Evolutionary conservation across 2,888 invertebrate genomes (phyloP), one percentile per base, ranked within the genome.

Genomic region (Antitype chi): DNA sequence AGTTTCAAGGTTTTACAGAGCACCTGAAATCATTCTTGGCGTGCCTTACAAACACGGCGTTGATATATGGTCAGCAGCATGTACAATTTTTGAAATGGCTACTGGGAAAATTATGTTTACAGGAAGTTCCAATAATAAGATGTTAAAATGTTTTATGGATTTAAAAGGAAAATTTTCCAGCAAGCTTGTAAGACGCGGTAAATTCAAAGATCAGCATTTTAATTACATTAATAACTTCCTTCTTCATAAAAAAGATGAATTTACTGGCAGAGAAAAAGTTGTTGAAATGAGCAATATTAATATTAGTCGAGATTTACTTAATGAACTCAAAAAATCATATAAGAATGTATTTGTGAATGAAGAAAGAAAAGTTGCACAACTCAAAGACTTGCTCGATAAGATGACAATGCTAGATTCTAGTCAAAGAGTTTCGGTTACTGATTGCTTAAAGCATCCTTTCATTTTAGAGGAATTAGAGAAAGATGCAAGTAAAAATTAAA

Each of bases 81-180:
- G 99, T 92, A 99, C 99, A 55, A 98, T 99, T 88, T 99, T 98
- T 94, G 99, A 99, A 96, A 94, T 99, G 90, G 99, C 99, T 93
- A 99, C 99, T 7, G 99, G 99, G 49, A 98, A 98, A 96, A 99
- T 99, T 87, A 97, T 99, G 96, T 99, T 99, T 93, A 98, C 99
- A 74, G 99, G 99, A 74, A 98, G 98, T 94, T 98, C 99, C 9
- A 99, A 99, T 96, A 99, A 99, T 95, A 98, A 98, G 97, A 99
- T 99, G 99, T 97, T 99, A 80, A 99, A 99, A 95, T 98, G 98
- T 95, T 99, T 99, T 94, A 99, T 99, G 99, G 99, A 99, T 91
- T 96, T 99, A 62, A 99, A 99, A 94, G 99, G 99, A 73, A 99
- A 99, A 97, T 98, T 99, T 96, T 99, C 99, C 4, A 99, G 99